Conservation (phyloP, 2,113 vertebrate species). For the Symphodus melops region DNA sequence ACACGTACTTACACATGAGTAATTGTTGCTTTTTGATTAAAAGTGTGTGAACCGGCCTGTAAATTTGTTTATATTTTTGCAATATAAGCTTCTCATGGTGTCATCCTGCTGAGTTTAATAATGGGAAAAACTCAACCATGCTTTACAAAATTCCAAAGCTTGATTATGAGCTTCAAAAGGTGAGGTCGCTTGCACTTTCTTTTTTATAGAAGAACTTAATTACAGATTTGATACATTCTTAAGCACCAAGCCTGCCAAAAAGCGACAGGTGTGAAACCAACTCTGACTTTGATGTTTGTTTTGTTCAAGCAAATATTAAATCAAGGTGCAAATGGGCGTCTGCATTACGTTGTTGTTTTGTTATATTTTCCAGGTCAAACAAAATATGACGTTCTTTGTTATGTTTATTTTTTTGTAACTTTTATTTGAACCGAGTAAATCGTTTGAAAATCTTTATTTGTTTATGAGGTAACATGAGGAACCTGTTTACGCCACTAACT, state of each 20-base stretch:
- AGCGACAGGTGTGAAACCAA: slow-evolving; percentile 65
- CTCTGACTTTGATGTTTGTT: slow-evolving; percentile 60
- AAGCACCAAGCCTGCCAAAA: slow-evolving; percentile 25
- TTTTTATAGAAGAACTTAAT: slow-evolving; percentile 16
- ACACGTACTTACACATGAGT: slow-evolving; percentile 18
- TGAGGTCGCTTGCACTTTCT: slow-evolving; percentile 5
- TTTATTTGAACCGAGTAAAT: slow-evolving; percentile 12
- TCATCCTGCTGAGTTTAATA: slow-evolving; percentile 25
- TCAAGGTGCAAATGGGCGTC: not conserved
- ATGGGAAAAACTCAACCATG: slow-evolving; percentile 10
- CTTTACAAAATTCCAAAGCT: slow-evolving; percentile 3
- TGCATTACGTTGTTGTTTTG: too few relatives aligned
- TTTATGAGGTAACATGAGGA: not conserved
- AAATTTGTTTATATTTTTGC: slow-evolving; percentile 6
- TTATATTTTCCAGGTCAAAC: too few relatives aligned
- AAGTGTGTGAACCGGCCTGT: slow-evolving; percentile 5
- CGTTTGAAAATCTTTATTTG: slow-evolving; percentile 17
- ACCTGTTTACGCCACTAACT: slow-evolving; percentile 1
- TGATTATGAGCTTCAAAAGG: slow-evolving; percentile 11
- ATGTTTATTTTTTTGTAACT: too few relatives aligned
- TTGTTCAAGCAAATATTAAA: slow-evolving; percentile 45
- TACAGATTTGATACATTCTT: slow-evolving; percentile 55
- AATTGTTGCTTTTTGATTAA: slow-evolving; percentile 2
- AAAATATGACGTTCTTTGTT: too few relatives aligned
- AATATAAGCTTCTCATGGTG: not conserved